Conservation (phyloP, 2,797 vertebrate species). For the Ibycter americanus region DNA sequence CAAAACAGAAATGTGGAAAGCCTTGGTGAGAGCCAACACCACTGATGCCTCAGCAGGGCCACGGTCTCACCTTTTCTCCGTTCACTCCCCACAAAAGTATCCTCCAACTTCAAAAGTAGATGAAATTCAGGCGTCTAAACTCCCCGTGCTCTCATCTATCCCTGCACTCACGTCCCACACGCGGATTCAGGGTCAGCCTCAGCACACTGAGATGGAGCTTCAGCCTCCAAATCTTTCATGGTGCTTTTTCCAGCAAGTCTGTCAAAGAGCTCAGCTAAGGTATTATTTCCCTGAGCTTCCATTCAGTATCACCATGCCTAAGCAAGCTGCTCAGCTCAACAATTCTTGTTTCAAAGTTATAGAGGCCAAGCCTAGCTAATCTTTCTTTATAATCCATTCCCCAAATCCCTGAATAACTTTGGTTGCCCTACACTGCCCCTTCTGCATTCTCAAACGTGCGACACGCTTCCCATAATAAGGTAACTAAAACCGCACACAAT, state of each 20-base stretch:
- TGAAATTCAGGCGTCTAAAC: not conserved
- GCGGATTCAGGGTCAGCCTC: not conserved
- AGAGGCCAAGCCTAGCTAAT: conserved; percentile 59
- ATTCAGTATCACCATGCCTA: not conserved
- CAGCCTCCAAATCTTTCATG: not conserved
- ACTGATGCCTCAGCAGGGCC: not conserved
- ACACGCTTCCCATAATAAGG: conserved; percentile 16
- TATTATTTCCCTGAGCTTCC: conserved; percentile 8
- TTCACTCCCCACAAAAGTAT: not conserved
- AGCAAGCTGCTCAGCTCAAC: conserved; percentile 42
- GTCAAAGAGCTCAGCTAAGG: not conserved
- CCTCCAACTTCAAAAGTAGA: not conserved
- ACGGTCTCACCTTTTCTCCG: fast-evolving
- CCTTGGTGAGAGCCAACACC: not conserved
- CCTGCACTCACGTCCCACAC: not conserved
- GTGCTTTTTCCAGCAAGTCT: not conserved
- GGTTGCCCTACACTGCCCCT: conserved; percentile 22
- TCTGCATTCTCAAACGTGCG: not conserved
- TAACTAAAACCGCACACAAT: conserved; percentile 24
- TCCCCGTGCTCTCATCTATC: not conserved
- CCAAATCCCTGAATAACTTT: conserved; percentile 53
- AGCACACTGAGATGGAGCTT: fast-evolving
- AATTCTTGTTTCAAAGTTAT: conserved; percentile 32
- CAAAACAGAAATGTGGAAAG: not conserved
- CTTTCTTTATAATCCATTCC: conserved; percentile 49